Conservation (phyloP, 2,797 vertebrate species). For the Silurus lanzhouensis region DNA sequence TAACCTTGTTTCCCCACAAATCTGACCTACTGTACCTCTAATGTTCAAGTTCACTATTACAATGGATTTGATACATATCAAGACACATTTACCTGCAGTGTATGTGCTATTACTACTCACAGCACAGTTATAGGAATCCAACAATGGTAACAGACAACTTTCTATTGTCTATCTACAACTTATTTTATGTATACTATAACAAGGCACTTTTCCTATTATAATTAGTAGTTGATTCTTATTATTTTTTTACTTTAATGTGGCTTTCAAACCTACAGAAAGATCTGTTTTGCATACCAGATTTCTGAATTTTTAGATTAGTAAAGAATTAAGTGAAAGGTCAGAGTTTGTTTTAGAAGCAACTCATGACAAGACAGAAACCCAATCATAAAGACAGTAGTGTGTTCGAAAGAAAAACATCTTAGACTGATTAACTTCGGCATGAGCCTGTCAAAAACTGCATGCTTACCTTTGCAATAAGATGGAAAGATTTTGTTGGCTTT, state of each 20-base stretch:
- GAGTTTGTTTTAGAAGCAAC: background rate
- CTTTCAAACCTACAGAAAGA: background rate
- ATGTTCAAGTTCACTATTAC: background rate
- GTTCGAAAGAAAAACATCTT: background rate
- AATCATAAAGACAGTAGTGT: background rate
- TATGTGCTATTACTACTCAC: background rate
- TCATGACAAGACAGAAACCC: background rate
- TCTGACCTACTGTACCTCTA: background rate
- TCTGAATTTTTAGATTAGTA: background rate
- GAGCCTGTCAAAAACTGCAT: background rate
- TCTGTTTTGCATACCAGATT: background rate
- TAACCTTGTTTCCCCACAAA: background rate
- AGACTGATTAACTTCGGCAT: background rate
- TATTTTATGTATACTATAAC: background rate
- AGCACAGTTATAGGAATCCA: background rate
- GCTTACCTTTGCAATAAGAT: background rate
- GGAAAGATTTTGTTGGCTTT: background rate
- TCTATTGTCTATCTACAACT: background rate
- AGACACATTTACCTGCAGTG: background rate
- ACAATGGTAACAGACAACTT: background rate
- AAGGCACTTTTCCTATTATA: background rate
- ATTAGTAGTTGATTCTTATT: background rate
- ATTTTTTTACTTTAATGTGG: background rate
- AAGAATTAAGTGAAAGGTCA: background rate
- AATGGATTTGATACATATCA: background rate